Conservation (phyloP, 2,888 invertebrate species). For the Acanthosepion esculentum region DNA sequence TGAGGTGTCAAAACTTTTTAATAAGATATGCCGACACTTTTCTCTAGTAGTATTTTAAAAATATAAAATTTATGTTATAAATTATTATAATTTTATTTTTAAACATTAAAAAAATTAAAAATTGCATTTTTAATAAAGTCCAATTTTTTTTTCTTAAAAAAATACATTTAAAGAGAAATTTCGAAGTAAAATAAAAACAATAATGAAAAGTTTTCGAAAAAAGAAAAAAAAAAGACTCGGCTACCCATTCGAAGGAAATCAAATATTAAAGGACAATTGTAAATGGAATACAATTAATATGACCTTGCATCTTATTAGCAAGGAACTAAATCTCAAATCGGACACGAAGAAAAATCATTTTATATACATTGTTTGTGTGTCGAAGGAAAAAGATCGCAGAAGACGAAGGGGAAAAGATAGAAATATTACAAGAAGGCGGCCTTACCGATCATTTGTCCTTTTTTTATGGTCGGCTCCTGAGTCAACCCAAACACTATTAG, state of each 20-base stretch:
- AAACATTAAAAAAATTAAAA: too few relatives aligned
- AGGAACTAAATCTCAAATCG: not conserved
- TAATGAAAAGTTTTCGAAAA: too few relatives aligned
- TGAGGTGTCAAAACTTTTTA: not conserved
- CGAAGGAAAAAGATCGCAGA: not conserved
- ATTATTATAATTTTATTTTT: too few relatives aligned
- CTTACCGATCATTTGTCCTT: not conserved
- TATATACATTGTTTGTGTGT: not conserved
- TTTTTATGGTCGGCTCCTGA: not conserved
- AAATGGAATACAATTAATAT: not conserved
- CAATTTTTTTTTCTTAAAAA: too few relatives aligned
- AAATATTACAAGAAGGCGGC: not conserved
- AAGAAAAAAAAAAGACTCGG: too few relatives aligned
- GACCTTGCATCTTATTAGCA: not conserved
- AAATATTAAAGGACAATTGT: not conserved
- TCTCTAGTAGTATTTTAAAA: too few relatives aligned
- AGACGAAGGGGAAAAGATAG: not conserved
- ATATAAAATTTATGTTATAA: too few relatives aligned
- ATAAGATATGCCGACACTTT: too few relatives aligned
- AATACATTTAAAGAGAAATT: too few relatives aligned
- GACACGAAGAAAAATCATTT: not conserved
- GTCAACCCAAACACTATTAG: not conserved
- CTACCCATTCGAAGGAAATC: too few relatives aligned
- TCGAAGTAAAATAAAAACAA: too few relatives aligned
- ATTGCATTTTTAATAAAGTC: too few relatives aligned